These are phyloP conservation scores for Drosophila arizonae DNA, from an alignment of 1,140 invertebrate genomes.

Conservation along the genomic window DNA sequence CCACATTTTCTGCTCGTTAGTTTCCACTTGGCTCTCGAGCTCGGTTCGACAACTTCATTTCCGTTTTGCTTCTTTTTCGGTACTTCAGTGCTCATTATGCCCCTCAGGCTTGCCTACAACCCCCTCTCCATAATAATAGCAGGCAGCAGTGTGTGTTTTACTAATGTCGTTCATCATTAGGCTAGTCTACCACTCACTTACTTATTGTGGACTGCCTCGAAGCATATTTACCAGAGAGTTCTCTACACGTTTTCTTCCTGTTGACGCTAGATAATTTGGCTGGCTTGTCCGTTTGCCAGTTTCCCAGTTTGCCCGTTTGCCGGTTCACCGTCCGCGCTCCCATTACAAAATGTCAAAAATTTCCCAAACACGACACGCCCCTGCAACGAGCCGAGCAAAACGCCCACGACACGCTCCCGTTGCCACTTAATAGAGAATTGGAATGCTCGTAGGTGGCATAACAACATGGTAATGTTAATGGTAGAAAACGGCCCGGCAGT, in stretches of 20 bases:
- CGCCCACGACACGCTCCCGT: constrained; percentile 58
- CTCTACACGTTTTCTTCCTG: constrained; percentile 65
- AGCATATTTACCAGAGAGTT: constrained; percentile 47
- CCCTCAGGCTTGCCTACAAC: constrained; percentile 13
- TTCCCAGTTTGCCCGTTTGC: constrained; percentile 14
- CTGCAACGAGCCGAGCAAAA: constrained; percentile 38
- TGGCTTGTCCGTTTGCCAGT: constrained; percentile 38
- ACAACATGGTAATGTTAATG: constrained; percentile 46
- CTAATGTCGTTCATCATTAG: constrained; percentile 81
- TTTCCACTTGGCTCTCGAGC: background rate
- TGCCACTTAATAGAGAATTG: constrained; percentile 25
- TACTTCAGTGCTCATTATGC: constrained; percentile 49
- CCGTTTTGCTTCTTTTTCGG: constrained; percentile 14
- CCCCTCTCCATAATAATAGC: background rate
- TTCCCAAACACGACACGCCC: constrained; percentile 54
- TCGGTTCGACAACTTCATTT: constrained; percentile 55
- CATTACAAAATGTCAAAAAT: constrained; percentile 79
- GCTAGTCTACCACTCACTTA: constrained; percentile 45
- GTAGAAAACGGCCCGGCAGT: constrained; percentile 15
- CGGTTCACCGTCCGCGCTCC: constrained; percentile 26
- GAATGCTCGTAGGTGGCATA: constrained; percentile 69
- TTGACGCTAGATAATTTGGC: constrained; percentile 78
- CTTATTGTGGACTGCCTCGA: constrained; percentile 7
- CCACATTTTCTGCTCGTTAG: constrained; percentile 15
- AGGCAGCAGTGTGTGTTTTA: constrained; percentile 6